Conservation (phyloP, 1,140 invertebrate species). For the Panagrolaimus sp. region DNA sequence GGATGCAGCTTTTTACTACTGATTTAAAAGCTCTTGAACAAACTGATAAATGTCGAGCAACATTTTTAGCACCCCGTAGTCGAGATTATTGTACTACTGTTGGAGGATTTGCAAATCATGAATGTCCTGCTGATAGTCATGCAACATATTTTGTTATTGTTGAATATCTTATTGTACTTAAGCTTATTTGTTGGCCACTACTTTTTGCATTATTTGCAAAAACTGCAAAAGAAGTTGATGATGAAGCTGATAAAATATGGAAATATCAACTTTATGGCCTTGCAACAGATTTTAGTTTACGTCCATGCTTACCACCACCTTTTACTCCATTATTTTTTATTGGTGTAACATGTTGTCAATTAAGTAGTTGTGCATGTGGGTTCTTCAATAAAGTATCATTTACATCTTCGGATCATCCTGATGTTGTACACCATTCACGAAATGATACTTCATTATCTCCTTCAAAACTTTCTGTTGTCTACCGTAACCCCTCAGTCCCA, state of each 20-base stretch:
- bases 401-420: slow-evolving; percentile 22
- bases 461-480: slow-evolving; percentile 30
- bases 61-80: slow-evolving; percentile 29
- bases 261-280: slow-evolving; percentile 52
- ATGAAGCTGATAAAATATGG: slow-evolving; percentile 54
- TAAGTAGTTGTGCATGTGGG: slow-evolving; percentile 17
- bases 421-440: slow-evolving; percentile 8
- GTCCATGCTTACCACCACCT: slow-evolving; percentile 52
- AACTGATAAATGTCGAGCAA: slow-evolving; percentile 36
- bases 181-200: slow-evolving; percentile 50
- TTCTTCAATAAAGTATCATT: slow-evolving; percentile 3
- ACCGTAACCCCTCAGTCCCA: slow-evolving; percentile 43
- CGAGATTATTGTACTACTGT: slow-evolving; percentile 22
- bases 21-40: slow-evolving; percentile 42
- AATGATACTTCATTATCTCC: not conserved
- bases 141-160: slow-evolving; percentile 38
- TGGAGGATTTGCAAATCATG: slow-evolving; percentile 37
- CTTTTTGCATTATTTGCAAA: slow-evolving; percentile 54
- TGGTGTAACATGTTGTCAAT: slow-evolving; percentile 25
- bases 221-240: slow-evolving; percentile 53
- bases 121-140: slow-evolving; percentile 40
- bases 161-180: slow-evolving; percentile 50
- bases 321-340: slow-evolving; percentile 46
- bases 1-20: slow-evolving; percentile 49
- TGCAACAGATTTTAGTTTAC: slow-evolving; percentile 43